Conservation (phyloP, 2,888 invertebrate species). For the Eupithecia centaureata region DNA sequence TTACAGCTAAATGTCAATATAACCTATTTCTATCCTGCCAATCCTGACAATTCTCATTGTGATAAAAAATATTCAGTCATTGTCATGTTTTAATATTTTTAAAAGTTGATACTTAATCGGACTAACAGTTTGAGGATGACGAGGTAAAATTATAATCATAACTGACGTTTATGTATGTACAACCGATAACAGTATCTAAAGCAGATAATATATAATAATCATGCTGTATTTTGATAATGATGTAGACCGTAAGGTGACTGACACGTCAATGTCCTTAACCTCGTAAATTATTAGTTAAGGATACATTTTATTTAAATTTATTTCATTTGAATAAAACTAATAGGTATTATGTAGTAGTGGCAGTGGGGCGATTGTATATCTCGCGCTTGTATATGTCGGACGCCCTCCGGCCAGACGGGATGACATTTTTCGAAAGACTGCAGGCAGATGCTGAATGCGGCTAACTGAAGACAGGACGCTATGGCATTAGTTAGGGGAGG, state of each 20-base stretch:
- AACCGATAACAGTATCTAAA: neutral
- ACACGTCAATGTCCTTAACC: slow-evolving; percentile 10
- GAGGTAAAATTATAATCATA: neutral
- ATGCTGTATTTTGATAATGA: slow-evolving; percentile 2
- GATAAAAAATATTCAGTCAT: neutral
- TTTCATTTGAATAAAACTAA: neutral
- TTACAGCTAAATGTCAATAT: no score
- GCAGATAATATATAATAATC: neutral
- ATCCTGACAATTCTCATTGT: neutral
- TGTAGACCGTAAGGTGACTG: slow-evolving; percentile 7
- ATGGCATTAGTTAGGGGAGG: no score
- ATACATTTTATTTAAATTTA: neutral
- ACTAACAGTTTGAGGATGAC: neutral
- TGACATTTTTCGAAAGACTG: no score
- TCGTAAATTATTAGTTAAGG: slow-evolving; percentile 13
- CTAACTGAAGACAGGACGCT: no score
- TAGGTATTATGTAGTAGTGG: no score
- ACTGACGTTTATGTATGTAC: neutral
- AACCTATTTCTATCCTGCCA: no score
- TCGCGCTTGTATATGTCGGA: no score
- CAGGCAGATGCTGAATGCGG: no score
- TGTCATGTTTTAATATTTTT: neutral
- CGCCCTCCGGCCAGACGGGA: no score
- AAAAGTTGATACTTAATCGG: neutral
- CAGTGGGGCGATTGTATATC: no score